phyloP scores from a whole-genome alignment of 2,113 vertebrate species.

The Oncorhynchus masou region DNA sequence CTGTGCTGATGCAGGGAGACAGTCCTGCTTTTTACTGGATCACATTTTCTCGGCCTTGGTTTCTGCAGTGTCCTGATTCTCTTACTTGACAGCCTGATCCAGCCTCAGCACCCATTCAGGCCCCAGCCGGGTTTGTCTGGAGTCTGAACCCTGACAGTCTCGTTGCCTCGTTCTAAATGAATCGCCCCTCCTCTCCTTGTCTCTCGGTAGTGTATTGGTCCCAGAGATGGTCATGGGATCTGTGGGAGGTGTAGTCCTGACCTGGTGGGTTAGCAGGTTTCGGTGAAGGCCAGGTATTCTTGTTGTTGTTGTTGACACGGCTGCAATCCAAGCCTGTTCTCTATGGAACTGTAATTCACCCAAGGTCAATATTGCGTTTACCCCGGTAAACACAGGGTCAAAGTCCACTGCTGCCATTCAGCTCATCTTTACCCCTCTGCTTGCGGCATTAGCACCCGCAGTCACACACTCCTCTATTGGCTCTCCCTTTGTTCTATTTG shows the following conservation, averaged over 20 bases:
- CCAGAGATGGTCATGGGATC: constrained; percentile 9
- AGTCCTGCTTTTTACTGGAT: constrained; percentile 22
- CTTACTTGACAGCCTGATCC: constrained; percentile 51
- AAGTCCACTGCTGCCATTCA: constrained; percentile 47
- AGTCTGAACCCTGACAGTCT: constrained; percentile 13
- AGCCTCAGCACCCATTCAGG: constrained; percentile 22
- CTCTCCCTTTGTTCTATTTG: not conserved
- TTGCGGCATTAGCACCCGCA: not conserved
- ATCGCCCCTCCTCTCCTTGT: not conserved
- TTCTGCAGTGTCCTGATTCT: constrained; percentile 68
- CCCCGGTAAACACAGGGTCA: constrained; percentile 29
- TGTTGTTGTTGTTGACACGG: constrained; percentile 4
- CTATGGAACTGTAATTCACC: not conserved
- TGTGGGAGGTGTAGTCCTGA: not conserved
- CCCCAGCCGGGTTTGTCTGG: constrained; percentile 33
- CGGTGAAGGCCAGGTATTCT: constrained; percentile 1
- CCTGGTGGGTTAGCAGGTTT: constrained; percentile 43
- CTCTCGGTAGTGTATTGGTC: not conserved
- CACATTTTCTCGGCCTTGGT: constrained; percentile 58
- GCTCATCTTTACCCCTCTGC: not conserved
- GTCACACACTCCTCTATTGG: not conserved
- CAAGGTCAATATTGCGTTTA: constrained; percentile 55
- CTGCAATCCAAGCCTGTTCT: constrained; percentile 9
- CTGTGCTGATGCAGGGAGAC: constrained; percentile 49
- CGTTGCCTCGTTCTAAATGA: not conserved